Percentiles rank a stretch among this genome's conserved stretches.
Conservation (phyloP, 37 sponge, comb jelly and placozoan species). For the Diacarnus erythraeanus region DNA sequence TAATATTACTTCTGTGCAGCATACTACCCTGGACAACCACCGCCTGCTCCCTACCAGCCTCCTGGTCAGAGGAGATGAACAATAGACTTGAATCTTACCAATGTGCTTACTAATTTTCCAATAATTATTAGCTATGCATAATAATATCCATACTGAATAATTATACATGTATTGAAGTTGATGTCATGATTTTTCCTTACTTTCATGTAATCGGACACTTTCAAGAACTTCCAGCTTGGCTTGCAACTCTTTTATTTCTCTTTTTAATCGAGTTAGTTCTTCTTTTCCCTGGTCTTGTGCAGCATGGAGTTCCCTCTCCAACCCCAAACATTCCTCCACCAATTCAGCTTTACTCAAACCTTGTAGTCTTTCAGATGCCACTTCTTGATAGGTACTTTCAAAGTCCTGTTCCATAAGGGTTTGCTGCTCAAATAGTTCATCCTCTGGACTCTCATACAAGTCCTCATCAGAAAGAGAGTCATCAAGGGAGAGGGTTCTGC, state of each 20-base stretch:
- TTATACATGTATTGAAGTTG: no score
- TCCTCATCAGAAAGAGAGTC: conserved; percentile 58
- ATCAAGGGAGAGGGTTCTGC: conserved; percentile 35
- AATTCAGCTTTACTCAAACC: conserved; percentile 43
- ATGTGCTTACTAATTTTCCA: no score
- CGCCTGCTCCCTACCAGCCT: conserved; percentile 6
- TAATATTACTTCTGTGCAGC: background rate
- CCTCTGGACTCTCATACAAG: conserved; percentile 39
- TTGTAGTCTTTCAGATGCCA: conserved; percentile 33
- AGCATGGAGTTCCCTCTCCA: conserved; percentile 9
- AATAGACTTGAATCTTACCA: no score
- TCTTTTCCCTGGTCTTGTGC: background rate
- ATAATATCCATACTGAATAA: no score
- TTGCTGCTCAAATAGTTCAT: conserved; percentile 32
- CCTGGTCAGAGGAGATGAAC: background rate
- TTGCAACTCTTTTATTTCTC: background rate
- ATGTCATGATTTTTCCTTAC: no score
- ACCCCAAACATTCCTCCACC: conserved; percentile 26
- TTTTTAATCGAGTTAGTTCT: background rate
- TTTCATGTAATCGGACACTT: no score
- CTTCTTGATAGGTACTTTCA: conserved; percentile 29
- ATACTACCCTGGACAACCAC: conserved; percentile 17
- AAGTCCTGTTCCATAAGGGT: conserved; percentile 52
- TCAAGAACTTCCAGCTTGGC: background rate
- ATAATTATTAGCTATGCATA: no score